These are phyloP conservation scores for Chloroceryle amazona DNA, from an alignment of 2,797 vertebrate species.

Conservation along the genomic window DNA sequence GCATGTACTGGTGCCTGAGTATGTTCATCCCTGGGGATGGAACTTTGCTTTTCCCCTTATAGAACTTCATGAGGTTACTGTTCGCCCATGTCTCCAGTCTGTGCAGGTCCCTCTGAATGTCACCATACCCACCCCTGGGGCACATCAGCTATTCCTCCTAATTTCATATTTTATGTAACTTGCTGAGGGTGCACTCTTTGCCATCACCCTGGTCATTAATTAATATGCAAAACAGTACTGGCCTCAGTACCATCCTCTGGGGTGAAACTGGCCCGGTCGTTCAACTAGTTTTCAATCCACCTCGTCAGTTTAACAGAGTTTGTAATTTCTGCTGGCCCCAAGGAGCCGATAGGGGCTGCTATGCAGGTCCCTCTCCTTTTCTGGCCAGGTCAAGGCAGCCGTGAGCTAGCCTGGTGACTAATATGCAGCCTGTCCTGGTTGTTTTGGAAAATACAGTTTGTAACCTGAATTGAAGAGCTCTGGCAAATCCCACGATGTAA, in stretches of 20 bases:
- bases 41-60: background rate
- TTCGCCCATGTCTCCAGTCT: background rate
- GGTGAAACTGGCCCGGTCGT: fast-evolving
- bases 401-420: background rate
- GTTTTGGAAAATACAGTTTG: constrained; percentile 64
- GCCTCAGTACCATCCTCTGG: background rate
- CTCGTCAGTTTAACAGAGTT: background rate
- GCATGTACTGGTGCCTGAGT: background rate
- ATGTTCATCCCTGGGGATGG: background rate
- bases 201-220: background rate
- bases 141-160: background rate
- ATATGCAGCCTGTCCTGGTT: background rate
- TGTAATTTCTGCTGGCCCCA: background rate
- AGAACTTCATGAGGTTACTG: background rate
- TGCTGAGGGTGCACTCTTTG: background rate
- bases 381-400: background rate
- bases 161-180: background rate
- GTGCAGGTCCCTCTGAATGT: background rate
- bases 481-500: constrained; percentile 1
- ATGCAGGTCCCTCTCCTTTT: background rate
- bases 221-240: background rate
- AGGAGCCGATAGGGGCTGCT: background rate
- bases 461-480: constrained; percentile 27
- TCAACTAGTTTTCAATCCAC: background rate
- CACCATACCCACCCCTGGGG: background rate